phyloP scores from a whole-genome alignment of 1,140 invertebrate species.

The Zaprionus tsacasi region DNA sequence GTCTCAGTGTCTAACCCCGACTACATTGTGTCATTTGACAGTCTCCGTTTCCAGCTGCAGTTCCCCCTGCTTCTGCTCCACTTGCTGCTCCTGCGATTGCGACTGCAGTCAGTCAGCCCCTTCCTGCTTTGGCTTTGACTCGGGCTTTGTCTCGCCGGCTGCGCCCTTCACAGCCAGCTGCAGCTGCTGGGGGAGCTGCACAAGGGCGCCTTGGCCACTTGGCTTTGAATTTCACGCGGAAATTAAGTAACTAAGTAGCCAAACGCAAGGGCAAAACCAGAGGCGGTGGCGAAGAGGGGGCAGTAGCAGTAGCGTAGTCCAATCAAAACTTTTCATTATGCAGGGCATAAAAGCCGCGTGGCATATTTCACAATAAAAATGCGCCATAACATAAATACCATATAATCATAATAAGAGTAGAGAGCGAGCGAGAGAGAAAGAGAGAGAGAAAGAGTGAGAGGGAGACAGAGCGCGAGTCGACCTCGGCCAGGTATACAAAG shows the following conservation, averaged over 20 bases:
- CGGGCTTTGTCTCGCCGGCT: neutral
- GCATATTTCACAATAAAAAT: constrained; percentile 73
- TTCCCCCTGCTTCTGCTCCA: constrained; percentile 4
- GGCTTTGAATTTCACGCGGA: constrained; percentile 67
- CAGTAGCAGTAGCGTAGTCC: constrained; percentile 26
- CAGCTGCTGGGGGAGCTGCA: neutral
- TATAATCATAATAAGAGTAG: constrained; percentile 46
- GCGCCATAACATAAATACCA: constrained; percentile 58
- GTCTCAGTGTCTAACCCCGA: neutral
- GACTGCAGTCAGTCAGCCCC: constrained; percentile 6
- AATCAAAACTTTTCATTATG: constrained; percentile 80
- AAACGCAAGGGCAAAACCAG: constrained; percentile 20
- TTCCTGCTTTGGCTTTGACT: neutral
- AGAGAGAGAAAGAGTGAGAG: constrained; percentile 2
- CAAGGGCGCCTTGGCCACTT: constrained; percentile 15
- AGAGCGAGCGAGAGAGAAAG: neutral
- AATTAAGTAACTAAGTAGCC: constrained; percentile 81
- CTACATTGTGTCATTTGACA: constrained; percentile 79
- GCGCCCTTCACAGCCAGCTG: neutral
- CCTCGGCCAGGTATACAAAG: constrained; percentile 18
- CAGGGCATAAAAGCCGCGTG: constrained; percentile 16
- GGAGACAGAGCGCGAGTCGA: neutral
- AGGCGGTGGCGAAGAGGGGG: neutral
- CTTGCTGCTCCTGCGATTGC: constrained; percentile 12
- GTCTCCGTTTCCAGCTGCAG: constrained; percentile 15